Base-by-base conservation (phyloP, 2,888 invertebrate species). In the Mycalesis mineus region DNA sequence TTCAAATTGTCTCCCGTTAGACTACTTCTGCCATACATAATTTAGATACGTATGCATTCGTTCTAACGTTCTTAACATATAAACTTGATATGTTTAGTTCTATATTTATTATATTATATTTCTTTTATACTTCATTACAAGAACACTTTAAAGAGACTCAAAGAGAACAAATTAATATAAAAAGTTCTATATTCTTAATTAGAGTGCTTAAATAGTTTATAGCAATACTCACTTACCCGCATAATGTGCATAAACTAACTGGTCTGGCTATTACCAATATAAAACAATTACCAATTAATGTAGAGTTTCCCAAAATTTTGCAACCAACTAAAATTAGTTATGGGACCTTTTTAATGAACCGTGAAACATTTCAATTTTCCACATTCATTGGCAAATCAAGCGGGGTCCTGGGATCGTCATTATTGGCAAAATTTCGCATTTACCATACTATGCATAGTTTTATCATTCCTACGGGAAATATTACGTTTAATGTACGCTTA, bases 341-440 rank as follows among this genome's bases (percentile, higher is more conserved):
- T 64, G 66, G 67, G 74, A 75, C 77, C 71, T 74, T 70, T 71
- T 73, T 68, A 84, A 82, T 73, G 82, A 80, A 75, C 72, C 82
- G 73, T 80, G 75, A 77, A 84, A 70, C 71, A 74, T 77, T 77
- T 82, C 82, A 84, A 82, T 84, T 82, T 80, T 68, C 72, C 73
- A 67, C 74, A 73, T 80, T 77, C 72, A 75, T 72, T 71, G 74
- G 70, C 74, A 82, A 85, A 82, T 82, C 79, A 84, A 77, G 72
- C 82, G 79, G 54, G 44, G 49, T 57, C 51, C 59, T 11, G 70
- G 69, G 71, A 75, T 71, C 69, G 70, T 72, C 78, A 80, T 82
- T 79, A 84, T 75, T 75, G 72, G 69, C 71, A 69, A 79, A 80
- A 81, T 79, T 82, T 78, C 68, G 70, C 70, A 72, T 69, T 74